phyloP scores from a whole-genome alignment of 2,888 invertebrate genomes.

The Lasiommata megera region DNA sequence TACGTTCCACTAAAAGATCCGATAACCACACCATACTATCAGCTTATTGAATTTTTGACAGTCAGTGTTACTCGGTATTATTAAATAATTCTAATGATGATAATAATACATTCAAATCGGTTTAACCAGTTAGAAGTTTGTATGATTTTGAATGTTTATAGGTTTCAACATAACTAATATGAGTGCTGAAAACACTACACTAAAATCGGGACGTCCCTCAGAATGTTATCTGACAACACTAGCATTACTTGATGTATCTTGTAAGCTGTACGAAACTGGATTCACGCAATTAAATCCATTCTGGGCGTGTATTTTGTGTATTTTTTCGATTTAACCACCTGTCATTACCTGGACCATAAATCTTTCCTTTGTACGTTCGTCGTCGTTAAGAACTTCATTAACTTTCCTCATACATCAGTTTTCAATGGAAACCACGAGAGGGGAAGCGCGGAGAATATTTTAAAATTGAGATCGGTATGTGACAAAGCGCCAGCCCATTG shows the following conservation, averaged over 20 bases:
- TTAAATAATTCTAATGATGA: too few relatives aligned
- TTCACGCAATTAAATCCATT: constrained; percentile 42
- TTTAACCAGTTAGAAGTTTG: too few relatives aligned
- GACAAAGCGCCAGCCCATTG: constrained; percentile 57
- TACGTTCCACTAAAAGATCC: too few relatives aligned
- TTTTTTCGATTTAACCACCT: constrained; percentile 51
- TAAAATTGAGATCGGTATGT: constrained; percentile 54
- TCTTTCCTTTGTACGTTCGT: constrained; percentile 58
- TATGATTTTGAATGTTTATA: too few relatives aligned
- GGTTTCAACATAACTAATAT: too few relatives aligned
- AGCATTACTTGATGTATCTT: not conserved
- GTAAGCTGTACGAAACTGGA: constrained; percentile 28
- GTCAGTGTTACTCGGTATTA: too few relatives aligned
- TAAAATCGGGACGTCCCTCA: not conserved
- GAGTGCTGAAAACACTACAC: too few relatives aligned
- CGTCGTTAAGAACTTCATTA: constrained; percentile 75
- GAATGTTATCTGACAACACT: not conserved
- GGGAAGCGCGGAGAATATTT: constrained; percentile 53
- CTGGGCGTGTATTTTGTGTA: constrained; percentile 40
- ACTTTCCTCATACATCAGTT: constrained; percentile 52
- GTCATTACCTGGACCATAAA: constrained; percentile 72
- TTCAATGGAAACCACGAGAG: constrained; percentile 61
- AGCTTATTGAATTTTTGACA: too few relatives aligned
- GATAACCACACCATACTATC: too few relatives aligned
- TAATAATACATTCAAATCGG: too few relatives aligned